These are phyloP conservation scores for Siphonodentalium dalli DNA, from an alignment of 2,888 invertebrate species.

Conservation along the genomic window DNA sequence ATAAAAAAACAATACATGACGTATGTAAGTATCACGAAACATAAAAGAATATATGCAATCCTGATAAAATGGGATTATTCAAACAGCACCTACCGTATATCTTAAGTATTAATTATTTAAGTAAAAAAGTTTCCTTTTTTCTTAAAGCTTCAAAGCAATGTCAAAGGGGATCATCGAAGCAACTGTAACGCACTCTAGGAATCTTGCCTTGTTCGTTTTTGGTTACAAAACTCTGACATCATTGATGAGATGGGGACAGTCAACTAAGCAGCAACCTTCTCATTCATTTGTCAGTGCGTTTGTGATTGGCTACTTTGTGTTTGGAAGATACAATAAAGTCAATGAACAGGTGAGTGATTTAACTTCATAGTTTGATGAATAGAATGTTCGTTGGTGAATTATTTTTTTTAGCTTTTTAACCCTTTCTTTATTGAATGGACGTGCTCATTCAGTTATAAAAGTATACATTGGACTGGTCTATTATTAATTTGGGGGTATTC, in stretches of 20 bases:
- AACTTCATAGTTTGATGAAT: not conserved
- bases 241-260: slow-evolving; percentile 45
- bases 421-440: no score
- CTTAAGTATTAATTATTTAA: no score
- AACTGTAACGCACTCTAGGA: slow-evolving; percentile 66
- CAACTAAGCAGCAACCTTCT: slow-evolving; percentile 43
- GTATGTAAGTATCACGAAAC: not conserved
- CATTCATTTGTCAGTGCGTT: slow-evolving; percentile 66
- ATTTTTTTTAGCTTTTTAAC: no score
- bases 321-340: slow-evolving; percentile 67
- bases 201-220: slow-evolving; percentile 66
- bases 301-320: slow-evolving; percentile 65
- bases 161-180: slow-evolving; percentile 62
- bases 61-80: no score
- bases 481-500: no score
- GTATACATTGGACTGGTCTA: no score
- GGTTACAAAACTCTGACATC: slow-evolving; percentile 64
- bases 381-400: no score
- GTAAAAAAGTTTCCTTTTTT: no score
- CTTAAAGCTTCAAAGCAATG: slow-evolving; percentile 61
- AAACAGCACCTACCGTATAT: no score
- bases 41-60: no score
- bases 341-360: slow-evolving; percentile 67
- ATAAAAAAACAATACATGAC: not conserved
- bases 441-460: no score